Evolutionary conservation across 1,140 invertebrate genomes (phyloP).

Genomic region (Tetramorium simillimum): DNA sequence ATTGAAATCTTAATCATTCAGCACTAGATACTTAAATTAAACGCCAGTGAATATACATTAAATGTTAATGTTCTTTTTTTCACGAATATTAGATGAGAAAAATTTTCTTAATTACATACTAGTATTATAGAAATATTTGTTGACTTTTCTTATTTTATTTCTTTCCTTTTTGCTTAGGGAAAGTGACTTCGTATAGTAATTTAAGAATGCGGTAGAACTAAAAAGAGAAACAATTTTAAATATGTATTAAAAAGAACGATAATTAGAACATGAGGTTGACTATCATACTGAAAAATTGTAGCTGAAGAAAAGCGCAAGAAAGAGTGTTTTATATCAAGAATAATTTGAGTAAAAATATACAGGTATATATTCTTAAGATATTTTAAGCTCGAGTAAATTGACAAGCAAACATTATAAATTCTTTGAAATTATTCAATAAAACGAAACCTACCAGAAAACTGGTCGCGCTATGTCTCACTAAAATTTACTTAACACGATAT

Average conservation of each 20-base stretch:
- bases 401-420: neutral
- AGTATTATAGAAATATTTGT: neutral
- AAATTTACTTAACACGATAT: conserved; percentile 26
- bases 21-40: neutral
- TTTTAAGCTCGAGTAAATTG: neutral
- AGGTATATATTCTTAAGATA: neutral
- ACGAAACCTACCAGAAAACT: neutral
- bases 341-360: neutral
- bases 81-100: neutral
- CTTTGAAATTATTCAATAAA: conserved; percentile 24
- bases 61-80: conserved; percentile 3
- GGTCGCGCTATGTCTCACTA: neutral
- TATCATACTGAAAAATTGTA: neutral
- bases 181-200: neutral
- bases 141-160: neutral
- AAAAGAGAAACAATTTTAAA: neutral
- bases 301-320: neutral
- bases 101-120: neutral
- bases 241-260: neutral
- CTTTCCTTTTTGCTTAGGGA: neutral
- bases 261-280: neutral
- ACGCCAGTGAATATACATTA: neutral
- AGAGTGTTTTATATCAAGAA: neutral
- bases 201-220: neutral
- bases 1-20: neutral